Base-by-base conservation (phyloP, 2,797 vertebrate species). In the Enteromius trimaculatus region DNA sequence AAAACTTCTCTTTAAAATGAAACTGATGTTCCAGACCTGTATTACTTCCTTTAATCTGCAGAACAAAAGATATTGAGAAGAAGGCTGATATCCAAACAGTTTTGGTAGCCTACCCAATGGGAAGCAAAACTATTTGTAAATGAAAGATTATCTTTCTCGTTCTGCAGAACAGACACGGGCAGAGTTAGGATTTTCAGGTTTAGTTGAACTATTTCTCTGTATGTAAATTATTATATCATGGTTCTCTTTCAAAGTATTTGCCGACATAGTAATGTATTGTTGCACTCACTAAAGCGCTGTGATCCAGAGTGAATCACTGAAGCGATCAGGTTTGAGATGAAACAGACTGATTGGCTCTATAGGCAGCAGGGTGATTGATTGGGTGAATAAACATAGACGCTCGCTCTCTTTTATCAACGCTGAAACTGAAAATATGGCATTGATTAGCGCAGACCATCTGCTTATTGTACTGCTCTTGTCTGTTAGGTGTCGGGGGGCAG, bases 381-480 rank as follows among this genome's bases (percentile, higher is more conserved):
- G 29, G 14, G 42, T 51, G 70, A 65, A 39, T 55, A 51, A 42
- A 29, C 21, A 47, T 72, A 62, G 2, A 81, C 3, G 6, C 55
- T 72, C 19, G 37, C 17, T 10, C 23, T 71, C 19, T 62, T 81
- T 72, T 49, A 81, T 72, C 69, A 81, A 6, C 4, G 29, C 69
- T 72, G 29, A 42, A 74, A 34, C 39, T 81, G 70, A 39, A 81
- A 75, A 51, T 49, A 44, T 77, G 78, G 23, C 21, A 64, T 69
- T 74, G 77, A 81, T 81, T 80, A 69, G 34, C 29, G 6, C 42
- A 26, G 16, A 84, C 31, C 71, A 84, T 80, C 77, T 87, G 81
- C 71, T 82, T 51, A 81, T 65, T 74, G 85, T 72, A 10, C 23
- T 42, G n/a, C 64, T 78, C 58, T 11, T 6, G 0, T 47, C 71